A percentile compares a stretch with the other conserved stretches of the same genome.
Conservation (phyloP, 2,888 invertebrate species). For the Torymus auratus region DNA sequence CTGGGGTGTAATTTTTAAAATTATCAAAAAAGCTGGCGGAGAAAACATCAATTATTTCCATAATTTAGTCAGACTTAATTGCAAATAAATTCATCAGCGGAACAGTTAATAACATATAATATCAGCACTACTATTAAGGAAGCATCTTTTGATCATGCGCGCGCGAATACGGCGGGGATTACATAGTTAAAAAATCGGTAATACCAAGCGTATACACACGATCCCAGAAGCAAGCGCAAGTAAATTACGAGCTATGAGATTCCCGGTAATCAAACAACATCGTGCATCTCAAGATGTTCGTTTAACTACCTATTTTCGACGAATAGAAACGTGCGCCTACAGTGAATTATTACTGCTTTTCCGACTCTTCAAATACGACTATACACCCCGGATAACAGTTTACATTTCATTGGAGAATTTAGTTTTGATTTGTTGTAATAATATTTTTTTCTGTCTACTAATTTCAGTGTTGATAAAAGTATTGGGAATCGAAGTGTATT, state of each 20-base stretch:
- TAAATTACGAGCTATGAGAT: slow-evolving; percentile 17
- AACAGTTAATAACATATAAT: slow-evolving; percentile 2
- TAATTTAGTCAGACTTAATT: no score
- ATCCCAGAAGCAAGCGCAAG: slow-evolving; percentile 17
- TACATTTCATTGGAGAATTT: no score
- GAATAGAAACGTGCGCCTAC: background rate
- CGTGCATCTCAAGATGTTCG: slow-evolving; percentile 18
- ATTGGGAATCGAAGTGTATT: no score
- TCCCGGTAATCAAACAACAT: slow-evolving; percentile 37
- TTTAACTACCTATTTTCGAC: slow-evolving; percentile 7
- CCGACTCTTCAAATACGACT: no score
- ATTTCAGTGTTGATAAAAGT: no score
- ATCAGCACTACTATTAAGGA: background rate
- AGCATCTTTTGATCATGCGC: background rate
- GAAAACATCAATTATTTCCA: no score
- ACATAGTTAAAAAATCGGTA: slow-evolving; percentile 25
- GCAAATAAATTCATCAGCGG: background rate
- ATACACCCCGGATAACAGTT: no score
- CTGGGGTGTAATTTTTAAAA: no score
- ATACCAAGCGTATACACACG: slow-evolving; percentile 7
- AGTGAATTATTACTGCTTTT: slow-evolving; percentile 14
- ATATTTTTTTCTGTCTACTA: no score
- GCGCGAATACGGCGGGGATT: background rate
- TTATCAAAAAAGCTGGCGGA: no score
- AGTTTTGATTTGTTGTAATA: no score